Conservation (phyloP, 2,113 vertebrate genomes). For the Sinocyclocheilus anshuiensis region DNA sequence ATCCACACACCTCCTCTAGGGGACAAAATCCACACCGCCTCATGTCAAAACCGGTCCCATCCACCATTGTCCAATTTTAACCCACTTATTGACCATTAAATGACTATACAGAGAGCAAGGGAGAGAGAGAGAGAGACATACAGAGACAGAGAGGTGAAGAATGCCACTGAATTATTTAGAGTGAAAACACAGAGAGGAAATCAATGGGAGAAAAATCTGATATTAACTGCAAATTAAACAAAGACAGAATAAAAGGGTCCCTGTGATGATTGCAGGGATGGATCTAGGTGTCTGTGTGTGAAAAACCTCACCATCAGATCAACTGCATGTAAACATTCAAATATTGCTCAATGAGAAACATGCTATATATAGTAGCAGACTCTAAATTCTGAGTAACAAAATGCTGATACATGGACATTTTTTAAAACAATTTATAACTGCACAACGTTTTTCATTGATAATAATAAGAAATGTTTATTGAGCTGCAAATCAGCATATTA, state of each 20-base stretch:
- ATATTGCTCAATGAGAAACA: not conserved
- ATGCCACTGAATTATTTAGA: slow-evolving; percentile 94
- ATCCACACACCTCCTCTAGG: slow-evolving; percentile 37
- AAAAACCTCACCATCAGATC: not conserved
- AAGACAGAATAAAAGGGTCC: slow-evolving; percentile 58
- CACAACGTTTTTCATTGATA: not conserved
- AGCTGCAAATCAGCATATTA: not conserved
- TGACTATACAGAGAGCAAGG: slow-evolving; percentile 59
- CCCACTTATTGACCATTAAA: slow-evolving; percentile 86
- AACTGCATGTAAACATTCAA: not conserved
- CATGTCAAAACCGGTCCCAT: slow-evolving; percentile 75
- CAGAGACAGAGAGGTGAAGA: slow-evolving; percentile 16
- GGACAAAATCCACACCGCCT: slow-evolving; percentile 72
- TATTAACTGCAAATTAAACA: slow-evolving; percentile 92
- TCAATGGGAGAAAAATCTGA: slow-evolving; percentile 90
- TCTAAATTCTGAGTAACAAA: not conserved
- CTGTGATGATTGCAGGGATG: not conserved
- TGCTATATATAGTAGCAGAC: not conserved
- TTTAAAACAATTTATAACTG: not conserved
- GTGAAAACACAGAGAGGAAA: slow-evolving; percentile 94
- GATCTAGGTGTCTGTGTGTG: slow-evolving; percentile 12
- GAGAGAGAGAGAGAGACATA: not conserved
- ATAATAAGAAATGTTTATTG: not conserved
- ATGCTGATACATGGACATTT: not conserved
- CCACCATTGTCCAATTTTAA: slow-evolving; percentile 89